These are phyloP conservation scores for Drosophila birchii DNA, from an alignment of 2,888 invertebrate genomes.

Conservation along the genomic window DNA sequence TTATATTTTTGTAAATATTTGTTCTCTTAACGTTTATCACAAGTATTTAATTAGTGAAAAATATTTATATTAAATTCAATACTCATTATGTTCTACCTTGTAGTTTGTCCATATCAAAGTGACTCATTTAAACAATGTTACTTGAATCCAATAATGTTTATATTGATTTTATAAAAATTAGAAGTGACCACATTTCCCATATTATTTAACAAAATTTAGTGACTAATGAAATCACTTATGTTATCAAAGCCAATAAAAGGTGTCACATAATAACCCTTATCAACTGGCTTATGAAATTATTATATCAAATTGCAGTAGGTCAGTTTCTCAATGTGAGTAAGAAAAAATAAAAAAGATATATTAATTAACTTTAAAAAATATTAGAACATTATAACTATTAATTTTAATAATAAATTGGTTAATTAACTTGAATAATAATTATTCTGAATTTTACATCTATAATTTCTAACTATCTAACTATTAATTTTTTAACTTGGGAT, in stretches of 20 bases:
- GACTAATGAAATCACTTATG: slow-evolving; percentile 6
- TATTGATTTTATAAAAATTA: background rate
- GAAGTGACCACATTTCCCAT: background rate
- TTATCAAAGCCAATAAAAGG: background rate
- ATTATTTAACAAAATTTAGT: slow-evolving; percentile 1
- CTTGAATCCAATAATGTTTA: background rate
- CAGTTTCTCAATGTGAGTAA: too few species aligned
- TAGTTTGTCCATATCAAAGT: background rate
- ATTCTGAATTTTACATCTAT: background rate
- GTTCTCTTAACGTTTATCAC: background rate
- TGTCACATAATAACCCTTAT: background rate
- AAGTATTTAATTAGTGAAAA: background rate
- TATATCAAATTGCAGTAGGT: slow-evolving; percentile 15
- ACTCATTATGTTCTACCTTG: background rate
- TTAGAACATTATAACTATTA: too few species aligned
- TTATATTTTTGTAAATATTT: background rate
- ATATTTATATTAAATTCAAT: background rate
- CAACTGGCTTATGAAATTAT: slow-evolving; percentile 1
- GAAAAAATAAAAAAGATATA: too few species aligned
- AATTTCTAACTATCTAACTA: background rate
- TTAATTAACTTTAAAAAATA: background rate
- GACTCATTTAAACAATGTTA: background rate
- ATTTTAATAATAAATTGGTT: too few species aligned
- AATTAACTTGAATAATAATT: background rate
- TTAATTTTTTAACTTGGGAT: background rate